A percentile compares a stretch with the other conserved stretches of the same genome.
These are phyloP conservation scores for Drosophila sturtevanti DNA, from an alignment of 1,140 invertebrate species.

Conservation along the genomic window DNA sequence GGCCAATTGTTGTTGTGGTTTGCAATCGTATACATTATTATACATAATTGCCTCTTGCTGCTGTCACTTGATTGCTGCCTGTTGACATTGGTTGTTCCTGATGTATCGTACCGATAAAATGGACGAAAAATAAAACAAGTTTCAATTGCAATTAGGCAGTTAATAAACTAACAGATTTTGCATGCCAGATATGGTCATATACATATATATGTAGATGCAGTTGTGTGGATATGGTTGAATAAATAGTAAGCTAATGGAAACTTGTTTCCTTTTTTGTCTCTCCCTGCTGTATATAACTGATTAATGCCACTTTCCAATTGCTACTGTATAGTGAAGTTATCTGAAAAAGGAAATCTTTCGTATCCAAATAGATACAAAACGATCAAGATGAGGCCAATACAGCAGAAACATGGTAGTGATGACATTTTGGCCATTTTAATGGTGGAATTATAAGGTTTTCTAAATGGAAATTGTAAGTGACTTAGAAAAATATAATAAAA, in stretches of 20 bases:
- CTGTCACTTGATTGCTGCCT: slow-evolving; percentile 58
- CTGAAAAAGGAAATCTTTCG: slow-evolving; percentile 19
- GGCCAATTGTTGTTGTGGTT: slow-evolving; percentile 19
- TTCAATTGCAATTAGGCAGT: slow-evolving; percentile 63
- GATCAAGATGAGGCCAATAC: background rate
- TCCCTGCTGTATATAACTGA: slow-evolving; percentile 30
- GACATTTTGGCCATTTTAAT: background rate
- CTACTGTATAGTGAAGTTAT: slow-evolving; percentile 29
- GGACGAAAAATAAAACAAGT: slow-evolving; percentile 47
- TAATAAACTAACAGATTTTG: slow-evolving; percentile 59
- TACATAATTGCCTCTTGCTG: slow-evolving; percentile 64
- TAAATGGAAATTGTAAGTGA: too few species aligned
- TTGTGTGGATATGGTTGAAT: background rate
- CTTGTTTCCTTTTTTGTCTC: background rate
- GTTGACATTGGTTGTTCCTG: slow-evolving; percentile 52
- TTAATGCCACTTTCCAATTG: slow-evolving; percentile 41
- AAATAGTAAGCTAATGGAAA: background rate
- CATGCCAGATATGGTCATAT: slow-evolving; percentile 13
- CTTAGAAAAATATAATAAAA: too few species aligned
- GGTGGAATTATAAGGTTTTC: too few species aligned
- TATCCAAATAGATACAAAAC: slow-evolving; percentile 64
- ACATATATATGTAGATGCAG: background rate
- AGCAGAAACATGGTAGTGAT: background rate
- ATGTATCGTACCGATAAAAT: slow-evolving; percentile 49
- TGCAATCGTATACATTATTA: slow-evolving; percentile 60